Percentiles rank a stretch among this genome's conserved stretches.
phyloP scores from a whole-genome alignment of 2,797 vertebrate species.

The Acanthurus tractus region DNA sequence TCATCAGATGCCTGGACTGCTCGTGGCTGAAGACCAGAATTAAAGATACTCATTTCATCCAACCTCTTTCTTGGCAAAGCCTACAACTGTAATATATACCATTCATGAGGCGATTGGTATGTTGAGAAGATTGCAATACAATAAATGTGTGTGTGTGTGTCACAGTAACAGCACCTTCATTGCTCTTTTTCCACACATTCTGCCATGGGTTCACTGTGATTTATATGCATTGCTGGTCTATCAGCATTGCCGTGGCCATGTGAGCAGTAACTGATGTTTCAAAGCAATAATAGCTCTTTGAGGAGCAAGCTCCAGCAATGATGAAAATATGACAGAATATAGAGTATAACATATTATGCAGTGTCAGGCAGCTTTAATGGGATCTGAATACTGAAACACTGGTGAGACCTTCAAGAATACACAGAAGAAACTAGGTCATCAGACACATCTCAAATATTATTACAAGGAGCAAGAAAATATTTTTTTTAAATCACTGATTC shows the following conservation, averaged over 20 bases:
- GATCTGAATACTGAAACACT: constrained; percentile 19
- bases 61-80: constrained; percentile 16
- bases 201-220: constrained; percentile 35
- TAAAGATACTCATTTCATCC: constrained; percentile 28
- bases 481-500: neutral
- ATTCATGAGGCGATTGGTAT: constrained; percentile 19
- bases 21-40: constrained; percentile 51
- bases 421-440: neutral
- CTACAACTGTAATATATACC: constrained; percentile 23
- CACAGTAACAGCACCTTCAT: constrained; percentile 23
- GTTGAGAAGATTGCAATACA: constrained; percentile 22
- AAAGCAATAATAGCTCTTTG: constrained; percentile 44
- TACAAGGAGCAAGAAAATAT: neutral
- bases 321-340: constrained; percentile 22
- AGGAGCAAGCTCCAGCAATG: constrained; percentile 23
- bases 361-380: constrained; percentile 9
- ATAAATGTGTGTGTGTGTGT: constrained; percentile 41
- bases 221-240: constrained; percentile 35
- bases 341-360: constrained; percentile 4
- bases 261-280: constrained; percentile 37
- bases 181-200: constrained; percentile 29
- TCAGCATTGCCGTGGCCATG: constrained; percentile 35
- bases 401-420: neutral
- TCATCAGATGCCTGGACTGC: constrained; percentile 36
- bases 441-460: neutral